Percentiles rank a stretch among this genome's conserved stretches.
Conservation (phyloP, 2,797 vertebrate genomes). For the Basileuterus tristriatus region DNA sequence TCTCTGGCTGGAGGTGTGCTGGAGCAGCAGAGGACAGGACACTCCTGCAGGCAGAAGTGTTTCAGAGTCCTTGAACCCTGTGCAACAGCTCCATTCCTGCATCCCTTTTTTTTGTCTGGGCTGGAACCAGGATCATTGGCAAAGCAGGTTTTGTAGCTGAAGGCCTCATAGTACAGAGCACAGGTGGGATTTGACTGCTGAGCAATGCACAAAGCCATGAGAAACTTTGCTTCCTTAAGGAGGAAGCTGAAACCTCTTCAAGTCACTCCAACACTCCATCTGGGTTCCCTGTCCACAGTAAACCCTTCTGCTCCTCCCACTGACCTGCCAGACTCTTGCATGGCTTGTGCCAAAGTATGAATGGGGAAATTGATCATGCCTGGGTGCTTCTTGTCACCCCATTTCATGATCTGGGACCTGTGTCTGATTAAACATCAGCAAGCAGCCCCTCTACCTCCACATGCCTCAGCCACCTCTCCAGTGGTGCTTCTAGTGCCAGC, state of each 20-base stretch:
- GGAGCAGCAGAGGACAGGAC: rapidly evolving
- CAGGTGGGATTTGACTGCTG: background rate
- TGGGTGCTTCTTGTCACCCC: background rate
- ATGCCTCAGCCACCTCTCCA: background rate
- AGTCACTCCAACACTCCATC: background rate
- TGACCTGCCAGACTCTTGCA: background rate
- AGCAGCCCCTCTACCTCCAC: background rate
- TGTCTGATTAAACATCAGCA: background rate
- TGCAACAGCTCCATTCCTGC: background rate
- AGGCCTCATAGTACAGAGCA: background rate
- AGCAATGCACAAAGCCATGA: background rate
- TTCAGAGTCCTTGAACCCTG: background rate
- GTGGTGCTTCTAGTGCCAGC: background rate
- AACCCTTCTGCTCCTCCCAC: background rate
- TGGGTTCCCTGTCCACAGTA: background rate
- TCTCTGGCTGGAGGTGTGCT: background rate
- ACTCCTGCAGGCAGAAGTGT: background rate
- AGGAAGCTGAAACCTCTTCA: background rate
- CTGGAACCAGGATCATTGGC: background rate
- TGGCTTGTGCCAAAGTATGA: background rate
- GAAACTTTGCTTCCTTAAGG: background rate
- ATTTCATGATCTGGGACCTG: background rate
- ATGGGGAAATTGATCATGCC: background rate
- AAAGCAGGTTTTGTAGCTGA: background rate
- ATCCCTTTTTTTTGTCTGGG: background rate